These are phyloP conservation scores for Lasioglossum baleicum DNA, from an alignment of 1,140 invertebrate genomes.

Conservation along the genomic window DNA sequence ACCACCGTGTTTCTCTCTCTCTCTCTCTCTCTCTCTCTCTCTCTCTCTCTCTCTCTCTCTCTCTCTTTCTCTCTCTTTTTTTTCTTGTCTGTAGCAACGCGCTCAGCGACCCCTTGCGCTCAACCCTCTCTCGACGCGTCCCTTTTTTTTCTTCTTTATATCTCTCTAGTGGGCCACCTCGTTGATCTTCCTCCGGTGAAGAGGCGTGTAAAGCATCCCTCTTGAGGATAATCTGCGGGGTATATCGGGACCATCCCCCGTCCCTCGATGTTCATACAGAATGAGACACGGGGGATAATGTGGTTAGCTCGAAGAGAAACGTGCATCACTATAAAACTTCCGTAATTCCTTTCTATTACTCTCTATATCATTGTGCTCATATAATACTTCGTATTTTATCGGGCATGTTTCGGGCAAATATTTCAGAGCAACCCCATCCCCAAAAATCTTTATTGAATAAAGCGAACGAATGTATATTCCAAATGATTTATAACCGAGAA, in stretches of 20 bases:
- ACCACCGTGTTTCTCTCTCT: neutral
- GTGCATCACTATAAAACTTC: neutral
- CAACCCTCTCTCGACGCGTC: constrained; percentile 46
- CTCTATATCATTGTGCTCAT: neutral
- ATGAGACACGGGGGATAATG: neutral
- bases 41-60: neutral
- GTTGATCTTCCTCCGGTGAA: constrained; percentile 44
- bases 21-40: constrained; percentile 1
- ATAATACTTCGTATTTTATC: neutral
- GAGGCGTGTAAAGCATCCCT: constrained; percentile 40
- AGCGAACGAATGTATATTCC: no score
- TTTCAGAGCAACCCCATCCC: no score
- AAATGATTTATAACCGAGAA: no score
- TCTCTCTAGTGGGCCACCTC: constrained; percentile 47
- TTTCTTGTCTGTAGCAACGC: neutral
- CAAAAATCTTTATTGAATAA: no score
- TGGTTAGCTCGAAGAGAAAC: neutral
- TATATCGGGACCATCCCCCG: constrained; percentile 30
- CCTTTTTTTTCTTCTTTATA: constrained; percentile 43
- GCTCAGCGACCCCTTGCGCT: constrained; percentile 27
- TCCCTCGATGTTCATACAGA: neutral
- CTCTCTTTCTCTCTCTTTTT: neutral
- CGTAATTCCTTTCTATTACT: no score
- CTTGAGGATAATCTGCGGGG: constrained; percentile 23
- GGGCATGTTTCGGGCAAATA: no score